phyloP scores from a whole-genome alignment of 2,113 vertebrate species.

The Perognathus longimembris region DNA sequence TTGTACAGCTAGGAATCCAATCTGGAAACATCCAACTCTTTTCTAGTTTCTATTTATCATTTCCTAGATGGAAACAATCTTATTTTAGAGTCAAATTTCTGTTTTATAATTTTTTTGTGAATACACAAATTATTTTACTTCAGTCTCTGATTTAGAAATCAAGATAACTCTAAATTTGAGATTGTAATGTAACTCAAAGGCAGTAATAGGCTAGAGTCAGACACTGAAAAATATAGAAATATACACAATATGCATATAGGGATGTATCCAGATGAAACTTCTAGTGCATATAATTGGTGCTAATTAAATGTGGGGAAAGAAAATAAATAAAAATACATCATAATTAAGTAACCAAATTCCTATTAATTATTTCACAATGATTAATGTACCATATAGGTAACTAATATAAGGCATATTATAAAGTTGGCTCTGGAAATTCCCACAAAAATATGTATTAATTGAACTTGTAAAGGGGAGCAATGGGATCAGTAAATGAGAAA shows the following conservation, averaged over 20 bases:
- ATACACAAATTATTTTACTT: too few species aligned
- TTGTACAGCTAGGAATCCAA: not conserved
- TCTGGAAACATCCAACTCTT: not conserved
- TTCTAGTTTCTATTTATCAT: not conserved
- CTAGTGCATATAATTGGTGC: not conserved
- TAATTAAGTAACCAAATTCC: not conserved
- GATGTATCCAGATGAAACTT: not conserved
- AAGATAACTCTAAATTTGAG: too few species aligned
- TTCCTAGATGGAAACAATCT: too few species aligned
- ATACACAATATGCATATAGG: not conserved
- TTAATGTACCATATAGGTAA: not conserved
- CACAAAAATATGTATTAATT: constrained; percentile 7
- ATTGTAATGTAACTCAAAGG: too few species aligned
- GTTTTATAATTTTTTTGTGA: too few species aligned
- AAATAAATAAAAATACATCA: not conserved
- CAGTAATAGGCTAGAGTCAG: too few species aligned
- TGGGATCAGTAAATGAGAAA: not conserved
- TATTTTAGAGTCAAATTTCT: too few species aligned
- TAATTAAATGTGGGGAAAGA: too few species aligned
- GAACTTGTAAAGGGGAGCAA: not conserved
- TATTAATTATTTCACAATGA: not conserved
- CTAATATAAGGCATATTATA: not conserved
- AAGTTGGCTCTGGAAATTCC: not conserved
- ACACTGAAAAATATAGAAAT: too few species aligned
- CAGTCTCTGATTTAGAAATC: too few species aligned